Percentiles rank a stretch among this genome's conserved stretches.
phyloP scores from a whole-genome alignment of 2,888 invertebrate genomes.

The Meiosimyza platycephala region DNA sequence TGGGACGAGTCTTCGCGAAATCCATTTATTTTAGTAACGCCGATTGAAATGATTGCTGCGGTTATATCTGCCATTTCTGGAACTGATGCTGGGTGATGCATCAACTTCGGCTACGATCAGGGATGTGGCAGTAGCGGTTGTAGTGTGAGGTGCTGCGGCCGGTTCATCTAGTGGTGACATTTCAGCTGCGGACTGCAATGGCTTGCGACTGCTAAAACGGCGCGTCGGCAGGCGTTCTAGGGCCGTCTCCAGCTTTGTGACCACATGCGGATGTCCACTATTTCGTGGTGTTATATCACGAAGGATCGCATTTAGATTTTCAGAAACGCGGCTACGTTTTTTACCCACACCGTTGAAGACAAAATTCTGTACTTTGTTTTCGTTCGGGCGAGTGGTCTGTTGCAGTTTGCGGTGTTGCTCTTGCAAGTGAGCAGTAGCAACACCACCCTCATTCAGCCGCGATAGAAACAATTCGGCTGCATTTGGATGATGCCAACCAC shows the following conservation, averaged over 20 bases:
- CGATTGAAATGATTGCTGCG: conserved; percentile 24
- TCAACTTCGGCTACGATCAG: neutral
- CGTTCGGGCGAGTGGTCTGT: conserved; percentile 15
- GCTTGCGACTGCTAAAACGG: neutral
- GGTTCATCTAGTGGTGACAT: neutral
- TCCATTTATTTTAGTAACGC: neutral
- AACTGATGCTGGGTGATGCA: neutral
- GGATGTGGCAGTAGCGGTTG: conserved; percentile 1
- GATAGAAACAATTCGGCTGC: conserved; percentile 26
- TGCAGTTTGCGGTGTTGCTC: conserved; percentile 37
- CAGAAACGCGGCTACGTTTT: neutral
- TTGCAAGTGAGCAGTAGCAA: conserved; percentile 35
- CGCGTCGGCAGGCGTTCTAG: neutral
- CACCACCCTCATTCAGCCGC: conserved; percentile 30
- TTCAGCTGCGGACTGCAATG: neutral
- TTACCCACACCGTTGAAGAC: neutral
- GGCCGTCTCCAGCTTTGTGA: neutral
- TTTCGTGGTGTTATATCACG: conserved; percentile 5
- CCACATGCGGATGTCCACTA: neutral
- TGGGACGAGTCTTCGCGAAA: too few species aligned
- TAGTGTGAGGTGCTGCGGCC: neutral
- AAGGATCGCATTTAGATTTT: neutral
- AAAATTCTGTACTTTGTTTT: too few species aligned
- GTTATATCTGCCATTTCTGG: neutral
- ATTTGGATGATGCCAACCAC: conserved; percentile 35